Percentiles rank a stretch among this genome's conserved stretches.
Evolutionary conservation across 2,113 vertebrate genomes (phyloP).

Genomic region (Amblyornis subalaris): DNA sequence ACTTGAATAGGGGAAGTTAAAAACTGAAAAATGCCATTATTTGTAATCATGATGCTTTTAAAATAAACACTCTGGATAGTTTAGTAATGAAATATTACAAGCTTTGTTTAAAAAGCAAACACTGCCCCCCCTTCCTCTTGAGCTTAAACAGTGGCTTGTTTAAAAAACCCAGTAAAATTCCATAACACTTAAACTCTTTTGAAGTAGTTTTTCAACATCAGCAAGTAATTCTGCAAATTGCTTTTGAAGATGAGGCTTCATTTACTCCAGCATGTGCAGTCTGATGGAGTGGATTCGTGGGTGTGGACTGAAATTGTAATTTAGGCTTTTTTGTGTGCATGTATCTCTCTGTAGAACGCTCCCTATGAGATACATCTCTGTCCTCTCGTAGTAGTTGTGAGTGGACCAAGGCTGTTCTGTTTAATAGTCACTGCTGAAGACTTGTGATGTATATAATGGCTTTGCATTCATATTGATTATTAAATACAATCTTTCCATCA

Average conservation of each 20-base stretch:
- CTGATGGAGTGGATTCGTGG: slow-evolving; percentile 43
- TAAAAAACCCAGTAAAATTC: slow-evolving; percentile 53
- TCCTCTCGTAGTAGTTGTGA: not conserved
- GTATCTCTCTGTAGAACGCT: not conserved
- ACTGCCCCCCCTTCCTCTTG: slow-evolving; percentile 7
- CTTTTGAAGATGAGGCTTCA: slow-evolving; percentile 60
- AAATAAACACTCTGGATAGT: slow-evolving; percentile 31
- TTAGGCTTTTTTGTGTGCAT: not conserved
- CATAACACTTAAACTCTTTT: slow-evolving; percentile 58
- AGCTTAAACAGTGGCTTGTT: slow-evolving; percentile 54
- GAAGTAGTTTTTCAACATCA: slow-evolving; percentile 62
- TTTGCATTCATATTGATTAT: not conserved
- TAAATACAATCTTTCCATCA: not conserved
- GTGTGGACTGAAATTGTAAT: slow-evolving; percentile 30
- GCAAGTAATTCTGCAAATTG: slow-evolving; percentile 61
- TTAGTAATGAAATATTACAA: slow-evolving; percentile 42
- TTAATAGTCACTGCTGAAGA: not conserved
- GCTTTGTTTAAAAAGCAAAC: slow-evolving; percentile 60
- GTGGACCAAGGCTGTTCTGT: not conserved
- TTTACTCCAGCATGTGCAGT: slow-evolving; percentile 52
- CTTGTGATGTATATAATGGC: not conserved
- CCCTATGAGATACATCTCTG: not conserved
- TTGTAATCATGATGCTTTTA: slow-evolving; percentile 27
- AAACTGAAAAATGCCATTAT: slow-evolving; percentile 33
- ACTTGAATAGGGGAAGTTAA: not conserved